These are phyloP conservation scores for Lophius piscatorius DNA, from an alignment of 2,113 vertebrate genomes.

Conservation along the genomic window DNA sequence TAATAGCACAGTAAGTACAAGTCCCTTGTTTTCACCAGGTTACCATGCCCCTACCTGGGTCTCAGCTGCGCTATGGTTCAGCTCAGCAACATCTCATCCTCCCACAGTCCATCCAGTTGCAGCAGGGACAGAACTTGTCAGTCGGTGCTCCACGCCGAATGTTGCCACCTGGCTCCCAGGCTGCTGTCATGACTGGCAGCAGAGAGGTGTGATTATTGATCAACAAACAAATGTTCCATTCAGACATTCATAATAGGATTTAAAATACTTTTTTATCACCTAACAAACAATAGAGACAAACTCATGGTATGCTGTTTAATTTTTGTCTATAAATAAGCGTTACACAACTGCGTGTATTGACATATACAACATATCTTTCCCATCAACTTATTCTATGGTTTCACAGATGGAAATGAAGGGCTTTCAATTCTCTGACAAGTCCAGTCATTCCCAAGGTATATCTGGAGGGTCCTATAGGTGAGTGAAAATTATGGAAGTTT, in stretches of 20 bases:
- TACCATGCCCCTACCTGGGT: constrained; percentile 95
- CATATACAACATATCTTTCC: background rate
- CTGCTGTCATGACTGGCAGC: constrained; percentile 86
- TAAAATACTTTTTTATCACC: background rate
- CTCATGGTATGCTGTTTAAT: too few species aligned
- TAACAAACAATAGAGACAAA: too few species aligned
- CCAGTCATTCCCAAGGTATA: constrained; percentile 85
- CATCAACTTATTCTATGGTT: constrained; percentile 68
- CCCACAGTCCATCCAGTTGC: constrained; percentile 96
- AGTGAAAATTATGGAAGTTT: too few species aligned
- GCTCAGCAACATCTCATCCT: constrained; percentile 96
- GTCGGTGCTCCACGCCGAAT: constrained; percentile 92
- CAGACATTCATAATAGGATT: too few species aligned
- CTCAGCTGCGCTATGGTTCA: constrained; percentile 94
- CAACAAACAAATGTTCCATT: background rate
- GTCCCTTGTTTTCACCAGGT: constrained; percentile 75
- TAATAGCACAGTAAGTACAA: background rate
- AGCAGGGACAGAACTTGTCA: constrained; percentile 93
- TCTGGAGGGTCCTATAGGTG: constrained; percentile 91
- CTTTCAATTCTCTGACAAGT: constrained; percentile 96
- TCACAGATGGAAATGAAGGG: constrained; percentile 98
- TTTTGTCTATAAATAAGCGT: background rate
- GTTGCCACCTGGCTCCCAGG: constrained; percentile 90
- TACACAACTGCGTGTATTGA: background rate
- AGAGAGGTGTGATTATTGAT: constrained; percentile 85